Conservation (phyloP, 2,113 vertebrate genomes). For the Tachuris rubrigastra region DNA sequence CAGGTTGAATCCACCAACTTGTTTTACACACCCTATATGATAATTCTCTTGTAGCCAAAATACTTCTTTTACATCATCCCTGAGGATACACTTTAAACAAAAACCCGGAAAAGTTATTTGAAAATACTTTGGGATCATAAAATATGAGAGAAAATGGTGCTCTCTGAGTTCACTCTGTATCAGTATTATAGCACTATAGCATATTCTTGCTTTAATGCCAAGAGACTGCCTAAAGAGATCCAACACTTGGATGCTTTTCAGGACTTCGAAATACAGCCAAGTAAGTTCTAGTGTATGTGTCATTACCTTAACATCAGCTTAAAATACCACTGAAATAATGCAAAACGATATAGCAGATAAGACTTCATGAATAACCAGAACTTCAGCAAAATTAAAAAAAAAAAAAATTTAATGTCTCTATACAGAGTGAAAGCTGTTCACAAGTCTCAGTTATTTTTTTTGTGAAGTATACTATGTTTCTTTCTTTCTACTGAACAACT, state of each 20-base stretch:
- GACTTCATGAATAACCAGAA: conserved; percentile 46
- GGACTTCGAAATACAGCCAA: conserved; percentile 46
- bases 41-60: neutral
- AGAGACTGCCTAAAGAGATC: conserved; percentile 52
- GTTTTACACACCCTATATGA: neutral
- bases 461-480: neutral
- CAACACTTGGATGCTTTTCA: conserved; percentile 55
- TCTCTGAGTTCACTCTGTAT: neutral
- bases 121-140: neutral
- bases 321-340: conserved; percentile 70
- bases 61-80: neutral
- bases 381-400: neutral
- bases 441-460: conserved; percentile 44
- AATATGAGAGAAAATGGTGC: neutral
- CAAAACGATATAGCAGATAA: conserved; percentile 53
- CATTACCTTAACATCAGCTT: conserved; percentile 64
- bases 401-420: conserved; percentile 19
- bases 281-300: conserved; percentile 55
- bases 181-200: neutral
- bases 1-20: neutral
- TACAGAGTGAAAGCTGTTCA: conserved; percentile 21
- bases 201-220: conserved; percentile 18
- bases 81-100: neutral
- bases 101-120: neutral
- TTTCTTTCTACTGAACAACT: neutral